Evolutionary conservation across 2,888 invertebrate species (phyloP), one percentile per base, ranked within the genome.

Genomic region (Brenthis ino): DNA sequence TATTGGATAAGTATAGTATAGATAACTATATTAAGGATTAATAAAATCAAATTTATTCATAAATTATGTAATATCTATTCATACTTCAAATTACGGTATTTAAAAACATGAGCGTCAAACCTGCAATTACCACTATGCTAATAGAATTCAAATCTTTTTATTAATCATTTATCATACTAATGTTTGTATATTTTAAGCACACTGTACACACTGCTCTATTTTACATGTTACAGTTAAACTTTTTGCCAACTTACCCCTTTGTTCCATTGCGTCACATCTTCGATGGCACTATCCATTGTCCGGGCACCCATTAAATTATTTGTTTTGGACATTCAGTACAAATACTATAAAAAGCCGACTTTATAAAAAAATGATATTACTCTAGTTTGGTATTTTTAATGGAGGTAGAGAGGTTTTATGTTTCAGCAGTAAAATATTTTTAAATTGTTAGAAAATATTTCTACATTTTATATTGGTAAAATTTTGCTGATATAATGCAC

Each of bases 231-330:
- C 80, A 76, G 80, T 69, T 53, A 33, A 24, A 75, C 72, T 87
- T 88, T 87, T 87, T 87, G 85, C 73, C 37, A 85, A 82, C 80
- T 82, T 76, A 82, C 79, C 77, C 80, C 80, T 79, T 79, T 82
- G 82, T 84, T 53, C 16, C 75, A 74, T 84, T 82, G 80, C 84
- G 79, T 81, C 83, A 83, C 76, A 76, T 76, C 69, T 72, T 70
- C 28, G 28, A 28, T 4, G 16, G 51, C 58, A 37, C 57, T 48
- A 47, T 20, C 79, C 80, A 73, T 78, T 76, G 74, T 74, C 75
- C 72, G 75, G 75, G 75, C 75, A 77, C 6, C 37, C 76, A 74
- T 78, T 75, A 75, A 76, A 78, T 75, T 85, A 77, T 87, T 87
- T 87, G 82, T 84, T 85, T 82, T 81, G 81, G 79, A 64, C 71